phyloP scores from a whole-genome alignment of 2,113 vertebrate genomes.

The Ammodytes marinus region DNA sequence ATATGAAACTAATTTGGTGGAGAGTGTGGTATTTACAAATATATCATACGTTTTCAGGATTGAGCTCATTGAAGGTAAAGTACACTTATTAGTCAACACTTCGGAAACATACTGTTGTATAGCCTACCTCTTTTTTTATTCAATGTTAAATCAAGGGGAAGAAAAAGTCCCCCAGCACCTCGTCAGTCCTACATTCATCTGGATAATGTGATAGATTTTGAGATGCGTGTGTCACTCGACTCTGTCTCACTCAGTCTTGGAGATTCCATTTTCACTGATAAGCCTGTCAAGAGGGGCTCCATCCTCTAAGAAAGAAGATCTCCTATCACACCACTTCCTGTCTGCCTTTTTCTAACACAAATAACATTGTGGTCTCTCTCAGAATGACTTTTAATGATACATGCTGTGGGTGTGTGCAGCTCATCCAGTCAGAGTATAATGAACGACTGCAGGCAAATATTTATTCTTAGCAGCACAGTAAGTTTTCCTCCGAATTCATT shows the following conservation, averaged over 20 bases:
- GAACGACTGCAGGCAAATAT: constrained; percentile 52
- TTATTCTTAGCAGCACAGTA: constrained; percentile 15
- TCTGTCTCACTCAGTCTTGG: not conserved
- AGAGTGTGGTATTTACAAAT: not conserved
- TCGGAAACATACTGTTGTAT: not conserved
- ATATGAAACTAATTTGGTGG: too few species aligned
- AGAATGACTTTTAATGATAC: not conserved
- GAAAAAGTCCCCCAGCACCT: not conserved
- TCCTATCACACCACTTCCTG: constrained; percentile 21
- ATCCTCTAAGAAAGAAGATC: not conserved
- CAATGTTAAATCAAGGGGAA: not conserved
- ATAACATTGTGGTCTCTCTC: not conserved
- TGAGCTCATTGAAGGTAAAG: not conserved
- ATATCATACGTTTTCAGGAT: not conserved
- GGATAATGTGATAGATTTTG: constrained; percentile 18
- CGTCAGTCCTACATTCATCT: not conserved
- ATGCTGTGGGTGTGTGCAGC: constrained; percentile 9
- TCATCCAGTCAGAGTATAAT: constrained; percentile 14
- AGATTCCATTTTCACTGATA: constrained; percentile 44
- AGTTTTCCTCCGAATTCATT: constrained; percentile 31
- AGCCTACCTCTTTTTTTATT: not conserved
- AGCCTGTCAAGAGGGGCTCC: not conserved
- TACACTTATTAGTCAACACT: not conserved
- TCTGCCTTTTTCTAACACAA: constrained; percentile 10
- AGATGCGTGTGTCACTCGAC: not conserved